Percentiles rank a stretch among this genome's conserved stretches.
Conservation (phyloP, 64 coral and sea anemone species). For the Montipora foliosa region DNA sequence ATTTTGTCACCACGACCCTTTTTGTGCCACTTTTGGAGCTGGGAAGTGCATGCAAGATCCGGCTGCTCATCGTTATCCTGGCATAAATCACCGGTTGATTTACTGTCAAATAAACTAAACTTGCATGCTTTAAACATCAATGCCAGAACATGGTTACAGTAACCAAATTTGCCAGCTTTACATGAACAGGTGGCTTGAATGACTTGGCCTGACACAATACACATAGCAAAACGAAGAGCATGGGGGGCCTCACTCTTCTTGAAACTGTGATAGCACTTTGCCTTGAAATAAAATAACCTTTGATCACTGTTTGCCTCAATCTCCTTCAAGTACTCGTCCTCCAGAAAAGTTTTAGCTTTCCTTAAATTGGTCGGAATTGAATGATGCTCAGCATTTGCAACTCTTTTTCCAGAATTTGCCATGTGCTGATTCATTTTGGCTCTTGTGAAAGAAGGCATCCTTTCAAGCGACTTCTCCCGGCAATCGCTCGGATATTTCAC, state of each 20-base stretch:
- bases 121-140: constrained; percentile 69
- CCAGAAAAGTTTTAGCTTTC: too few species aligned
- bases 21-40: constrained; percentile 71
- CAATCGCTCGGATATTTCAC: too few species aligned
- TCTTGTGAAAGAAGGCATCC: too few species aligned
- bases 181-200: constrained; percentile 57
- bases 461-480: too few species aligned
- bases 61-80: constrained; percentile 53
- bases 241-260: constrained; percentile 59
- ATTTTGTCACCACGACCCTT: constrained; percentile 66
- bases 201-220: constrained; percentile 49
- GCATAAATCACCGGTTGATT: constrained; percentile 48
- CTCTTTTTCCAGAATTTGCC: too few species aligned
- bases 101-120: constrained; percentile 52
- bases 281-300: too few species aligned
- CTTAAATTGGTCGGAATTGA: too few species aligned
- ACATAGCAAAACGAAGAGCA: constrained; percentile 45
- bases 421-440: too few species aligned
- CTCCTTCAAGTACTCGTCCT: too few species aligned
- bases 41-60: constrained; percentile 62
- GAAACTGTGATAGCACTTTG: constrained; percentile 63
- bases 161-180: constrained; percentile 46
- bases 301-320: too few species aligned
- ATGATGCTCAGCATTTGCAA: too few species aligned
- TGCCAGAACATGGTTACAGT: constrained; percentile 59